Conservation (phyloP, 2,888 invertebrate species). For the Cryptus viduatorius region DNA sequence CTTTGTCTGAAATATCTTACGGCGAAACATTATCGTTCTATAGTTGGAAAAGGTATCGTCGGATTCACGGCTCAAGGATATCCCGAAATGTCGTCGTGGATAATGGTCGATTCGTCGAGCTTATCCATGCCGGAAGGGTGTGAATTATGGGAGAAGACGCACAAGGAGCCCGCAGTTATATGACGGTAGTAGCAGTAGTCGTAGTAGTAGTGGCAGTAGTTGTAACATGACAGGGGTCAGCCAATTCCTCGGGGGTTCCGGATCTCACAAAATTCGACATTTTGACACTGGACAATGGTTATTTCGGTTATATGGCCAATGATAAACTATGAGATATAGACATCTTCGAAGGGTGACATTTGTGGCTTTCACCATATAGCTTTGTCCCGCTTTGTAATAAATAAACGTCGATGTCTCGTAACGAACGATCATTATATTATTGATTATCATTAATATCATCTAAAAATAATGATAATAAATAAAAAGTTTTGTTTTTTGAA, state of each 20-base stretch:
- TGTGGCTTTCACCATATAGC: neutral
- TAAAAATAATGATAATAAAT: too few species aligned
- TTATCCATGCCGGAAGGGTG: constrained; percentile 62
- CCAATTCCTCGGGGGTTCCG: constrained; percentile 16
- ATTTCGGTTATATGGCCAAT: constrained; percentile 6
- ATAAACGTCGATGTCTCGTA: neutral
- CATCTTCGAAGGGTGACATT: constrained; percentile 5
- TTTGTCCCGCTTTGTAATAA: neutral
- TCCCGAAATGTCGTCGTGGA: constrained; percentile 53
- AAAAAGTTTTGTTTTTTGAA: too few species aligned
- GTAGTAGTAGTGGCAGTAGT: too few species aligned
- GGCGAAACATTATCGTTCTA: neutral
- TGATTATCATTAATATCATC: neutral
- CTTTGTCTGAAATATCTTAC: constrained; percentile 13
- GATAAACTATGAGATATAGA: constrained; percentile 7
- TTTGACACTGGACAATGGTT: neutral
- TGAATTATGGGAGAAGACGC: constrained; percentile 58
- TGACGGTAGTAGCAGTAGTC: neutral
- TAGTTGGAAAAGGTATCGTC: constrained; percentile 29
- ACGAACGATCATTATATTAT: neutral
- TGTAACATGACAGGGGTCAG: constrained; percentile 6
- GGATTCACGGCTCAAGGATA: constrained; percentile 52
- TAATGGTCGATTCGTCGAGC: constrained; percentile 59
- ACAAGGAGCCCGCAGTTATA: neutral
- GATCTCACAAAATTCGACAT: constrained; percentile 16